phyloP scores from a whole-genome alignment of 2,797 vertebrate species.

The Austrolebias charrua region DNA sequence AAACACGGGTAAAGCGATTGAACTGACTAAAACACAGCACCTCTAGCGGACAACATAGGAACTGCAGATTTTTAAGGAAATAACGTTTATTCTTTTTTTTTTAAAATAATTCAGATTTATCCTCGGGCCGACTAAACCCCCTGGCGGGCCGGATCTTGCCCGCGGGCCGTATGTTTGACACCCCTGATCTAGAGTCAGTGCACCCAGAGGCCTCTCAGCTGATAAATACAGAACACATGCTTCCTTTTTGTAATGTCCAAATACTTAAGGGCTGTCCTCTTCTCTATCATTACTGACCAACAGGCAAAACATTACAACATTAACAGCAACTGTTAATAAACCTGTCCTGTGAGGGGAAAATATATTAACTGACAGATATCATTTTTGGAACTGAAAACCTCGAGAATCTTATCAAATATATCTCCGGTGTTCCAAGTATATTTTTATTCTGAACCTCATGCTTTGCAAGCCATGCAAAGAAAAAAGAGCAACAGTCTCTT shows the following conservation, averaged over 20 bases:
- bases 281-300: constrained; percentile 78
- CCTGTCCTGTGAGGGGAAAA: constrained; percentile 59
- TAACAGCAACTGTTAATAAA: constrained; percentile 79
- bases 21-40: no score
- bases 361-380: constrained; percentile 38
- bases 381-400: constrained; percentile 34
- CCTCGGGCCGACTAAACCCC: no score
- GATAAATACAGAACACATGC: constrained; percentile 83
- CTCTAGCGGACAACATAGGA: no score
- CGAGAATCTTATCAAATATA: background rate
- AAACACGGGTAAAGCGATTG: no score
- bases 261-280: constrained; percentile 52
- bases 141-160: no score
- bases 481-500: constrained; percentile 30
- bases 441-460: background rate
- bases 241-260: constrained; percentile 51
- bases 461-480: constrained; percentile 22
- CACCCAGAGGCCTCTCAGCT: constrained; percentile 83
- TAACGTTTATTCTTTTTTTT: no score
- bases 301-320: constrained; percentile 43
- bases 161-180: no score
- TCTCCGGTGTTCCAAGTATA: constrained; percentile 37
- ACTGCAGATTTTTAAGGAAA: no score
- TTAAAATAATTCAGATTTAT: no score
- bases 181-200: constrained; percentile 86